These are phyloP conservation scores for Dastarcus helophoroides DNA, from an alignment of 2,888 invertebrate genomes.

Conservation along the genomic window DNA sequence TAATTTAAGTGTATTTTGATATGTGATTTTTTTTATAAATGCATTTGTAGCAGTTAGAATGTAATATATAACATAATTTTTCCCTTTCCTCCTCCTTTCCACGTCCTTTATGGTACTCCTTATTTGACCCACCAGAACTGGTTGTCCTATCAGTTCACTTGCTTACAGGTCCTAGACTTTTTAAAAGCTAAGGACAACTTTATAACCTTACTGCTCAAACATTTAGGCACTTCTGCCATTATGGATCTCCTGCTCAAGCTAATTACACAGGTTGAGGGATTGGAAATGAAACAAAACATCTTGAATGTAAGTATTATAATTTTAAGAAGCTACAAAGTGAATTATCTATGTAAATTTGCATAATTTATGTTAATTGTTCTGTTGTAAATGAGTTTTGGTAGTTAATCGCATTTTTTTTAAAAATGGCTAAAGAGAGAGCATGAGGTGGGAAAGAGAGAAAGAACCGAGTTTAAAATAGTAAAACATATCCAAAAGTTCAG, in stretches of 20 bases:
- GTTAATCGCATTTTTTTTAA: slow-evolving; percentile 1
- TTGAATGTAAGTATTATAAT: slow-evolving; percentile 45
- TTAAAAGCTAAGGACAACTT: slow-evolving; percentile 78
- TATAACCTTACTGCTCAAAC: slow-evolving; percentile 74
- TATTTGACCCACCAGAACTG: slow-evolving; percentile 54
- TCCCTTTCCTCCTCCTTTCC: slow-evolving; percentile 2
- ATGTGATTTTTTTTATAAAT: too few species aligned
- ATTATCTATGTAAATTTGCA: too few species aligned
- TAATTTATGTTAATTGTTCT: too few species aligned
- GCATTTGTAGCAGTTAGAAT: slow-evolving; percentile 7
- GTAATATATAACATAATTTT: slow-evolving; percentile 6
- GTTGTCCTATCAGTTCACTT: slow-evolving; percentile 85
- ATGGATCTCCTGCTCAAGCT: slow-evolving; percentile 84
- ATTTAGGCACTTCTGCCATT: slow-evolving; percentile 88
- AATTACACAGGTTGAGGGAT: slow-evolving; percentile 70
- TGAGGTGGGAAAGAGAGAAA: too few species aligned
- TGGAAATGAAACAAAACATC: slow-evolving; percentile 58
- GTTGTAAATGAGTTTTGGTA: not conserved
- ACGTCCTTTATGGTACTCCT: slow-evolving; percentile 1
- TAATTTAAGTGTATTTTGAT: too few species aligned
- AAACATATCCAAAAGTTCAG: too few species aligned
- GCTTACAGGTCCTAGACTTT: slow-evolving; percentile 85
- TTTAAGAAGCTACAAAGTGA: not conserved
- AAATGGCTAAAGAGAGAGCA: too few species aligned
- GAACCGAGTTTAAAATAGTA: too few species aligned